These are phyloP conservation scores for Neoniphon sammara DNA, from an alignment of 2,797 vertebrate genomes.

Conservation along the genomic window DNA sequence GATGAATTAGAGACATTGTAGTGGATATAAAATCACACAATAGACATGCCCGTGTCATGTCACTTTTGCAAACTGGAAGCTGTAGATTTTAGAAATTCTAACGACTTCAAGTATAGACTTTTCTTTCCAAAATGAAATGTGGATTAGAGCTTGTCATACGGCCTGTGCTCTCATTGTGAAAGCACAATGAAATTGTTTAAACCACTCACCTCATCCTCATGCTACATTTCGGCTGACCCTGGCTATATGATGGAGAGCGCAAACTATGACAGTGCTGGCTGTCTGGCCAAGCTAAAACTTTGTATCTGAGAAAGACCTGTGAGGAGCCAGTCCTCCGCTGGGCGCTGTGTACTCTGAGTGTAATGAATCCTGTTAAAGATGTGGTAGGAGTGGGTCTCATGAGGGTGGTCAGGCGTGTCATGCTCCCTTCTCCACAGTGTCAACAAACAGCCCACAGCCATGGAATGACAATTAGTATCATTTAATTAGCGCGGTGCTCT, in stretches of 20 bases:
- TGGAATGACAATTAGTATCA: slow-evolving; percentile 81
- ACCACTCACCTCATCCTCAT: background rate
- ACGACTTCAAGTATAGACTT: too few species aligned
- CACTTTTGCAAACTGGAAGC: background rate
- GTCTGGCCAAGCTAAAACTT: background rate
- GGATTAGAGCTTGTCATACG: too few species aligned
- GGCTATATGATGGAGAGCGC: background rate
- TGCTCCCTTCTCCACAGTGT: slow-evolving; percentile 64
- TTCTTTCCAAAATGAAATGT: too few species aligned
- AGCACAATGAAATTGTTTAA: background rate
- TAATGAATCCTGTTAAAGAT: slow-evolving; percentile 56
- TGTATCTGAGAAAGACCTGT: background rate
- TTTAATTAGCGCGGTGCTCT: slow-evolving; percentile 80
- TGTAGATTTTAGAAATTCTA: too few species aligned
- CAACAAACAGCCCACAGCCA: slow-evolving; percentile 67
- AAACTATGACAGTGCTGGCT: background rate
- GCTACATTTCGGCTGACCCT: too few species aligned
- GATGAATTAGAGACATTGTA: background rate
- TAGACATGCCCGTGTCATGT: background rate
- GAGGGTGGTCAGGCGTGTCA: slow-evolving; percentile 57
- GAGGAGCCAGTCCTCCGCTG: background rate
- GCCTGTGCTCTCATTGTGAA: too few species aligned
- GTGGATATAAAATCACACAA: background rate
- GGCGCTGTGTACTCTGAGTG: slow-evolving; percentile 1
- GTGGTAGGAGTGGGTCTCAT: slow-evolving; percentile 32